phyloP scores from a whole-genome alignment of 2,113 vertebrate species.

The Sporophila hypoxantha region DNA sequence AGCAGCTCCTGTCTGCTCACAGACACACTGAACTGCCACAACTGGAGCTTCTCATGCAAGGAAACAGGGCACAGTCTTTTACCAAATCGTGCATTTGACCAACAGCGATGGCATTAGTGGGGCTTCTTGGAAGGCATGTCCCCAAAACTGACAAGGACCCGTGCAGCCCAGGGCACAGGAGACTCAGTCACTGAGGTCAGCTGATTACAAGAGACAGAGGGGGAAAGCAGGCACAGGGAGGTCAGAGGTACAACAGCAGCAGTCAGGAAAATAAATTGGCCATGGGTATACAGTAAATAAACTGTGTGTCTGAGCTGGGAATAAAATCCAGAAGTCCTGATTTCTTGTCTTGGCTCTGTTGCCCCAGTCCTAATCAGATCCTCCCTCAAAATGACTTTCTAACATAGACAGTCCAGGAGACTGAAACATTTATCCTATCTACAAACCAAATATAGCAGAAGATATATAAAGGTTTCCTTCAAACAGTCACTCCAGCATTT shows the following conservation, averaged over 20 bases:
- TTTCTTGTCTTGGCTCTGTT: background rate
- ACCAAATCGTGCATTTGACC: background rate
- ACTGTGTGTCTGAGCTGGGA: background rate
- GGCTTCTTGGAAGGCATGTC: background rate
- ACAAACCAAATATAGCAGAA: background rate
- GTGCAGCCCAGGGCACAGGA: background rate
- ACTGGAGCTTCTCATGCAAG: background rate
- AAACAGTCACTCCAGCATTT: background rate
- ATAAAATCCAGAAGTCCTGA: background rate
- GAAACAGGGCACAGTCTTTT: background rate
- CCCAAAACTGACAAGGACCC: background rate
- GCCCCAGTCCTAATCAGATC: background rate
- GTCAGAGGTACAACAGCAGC: conserved; percentile 13
- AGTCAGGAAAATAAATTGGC: conserved; percentile 15
- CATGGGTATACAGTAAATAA: background rate
- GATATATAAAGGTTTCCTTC: background rate
- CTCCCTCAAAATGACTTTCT: background rate
- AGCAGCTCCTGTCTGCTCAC: background rate
- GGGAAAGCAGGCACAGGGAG: background rate
- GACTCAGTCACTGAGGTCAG: background rate
- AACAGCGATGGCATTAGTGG: background rate
- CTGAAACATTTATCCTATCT: background rate
- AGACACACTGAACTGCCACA: background rate
- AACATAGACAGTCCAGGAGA: background rate
- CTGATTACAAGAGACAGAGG: background rate